Percentiles rank a stretch among this genome's conserved stretches.
These are phyloP conservation scores for Polyergus mexicanus DNA, from an alignment of 1,140 invertebrate genomes.

Conservation along the genomic window DNA sequence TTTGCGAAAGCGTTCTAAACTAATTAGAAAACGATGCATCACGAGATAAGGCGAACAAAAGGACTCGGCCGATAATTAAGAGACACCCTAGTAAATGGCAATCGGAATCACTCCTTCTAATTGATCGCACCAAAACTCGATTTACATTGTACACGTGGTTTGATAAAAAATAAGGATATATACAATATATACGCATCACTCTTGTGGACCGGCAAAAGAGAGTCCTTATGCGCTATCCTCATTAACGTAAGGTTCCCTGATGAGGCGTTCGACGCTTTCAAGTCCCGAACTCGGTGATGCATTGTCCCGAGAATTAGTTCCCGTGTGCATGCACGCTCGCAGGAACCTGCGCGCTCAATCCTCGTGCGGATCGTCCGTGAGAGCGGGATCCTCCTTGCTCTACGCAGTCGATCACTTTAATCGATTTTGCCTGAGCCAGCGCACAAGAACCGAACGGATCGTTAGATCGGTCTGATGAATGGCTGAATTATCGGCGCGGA, in stretches of 20 bases:
- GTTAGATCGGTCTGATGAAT: slow-evolving; percentile 78
- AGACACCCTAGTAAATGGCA: not conserved
- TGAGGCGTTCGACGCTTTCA: slow-evolving; percentile 63
- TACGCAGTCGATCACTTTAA: slow-evolving; percentile 79
- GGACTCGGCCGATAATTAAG: slow-evolving; percentile 5
- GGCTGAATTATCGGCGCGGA: slow-evolving; percentile 78
- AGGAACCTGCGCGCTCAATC: slow-evolving; percentile 44
- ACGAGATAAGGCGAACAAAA: slow-evolving; percentile 14
- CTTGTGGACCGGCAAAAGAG: not conserved
- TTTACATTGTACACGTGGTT: not conserved
- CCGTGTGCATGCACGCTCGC: slow-evolving; percentile 54
- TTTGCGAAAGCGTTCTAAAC: slow-evolving; percentile 3
- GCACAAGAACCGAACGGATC: slow-evolving; percentile 78
- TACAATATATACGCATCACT: slow-evolving; percentile 25
- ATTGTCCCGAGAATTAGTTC: slow-evolving; percentile 76
- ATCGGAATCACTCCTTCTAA: not conserved
- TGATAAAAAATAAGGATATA: slow-evolving; percentile 35
- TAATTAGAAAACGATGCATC: slow-evolving; percentile 32
- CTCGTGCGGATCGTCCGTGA: slow-evolving; percentile 57
- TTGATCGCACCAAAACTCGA: slow-evolving; percentile 1
- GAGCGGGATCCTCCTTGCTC: slow-evolving; percentile 39
- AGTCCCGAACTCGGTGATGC: slow-evolving; percentile 72
- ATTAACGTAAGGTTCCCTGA: slow-evolving; percentile 68
- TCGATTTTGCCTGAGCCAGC: slow-evolving; percentile 74
- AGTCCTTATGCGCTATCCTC: slow-evolving; percentile 41